Evolutionary conservation across 1,140 invertebrate genomes (phyloP), one percentile per base, ranked within the genome.

Genomic region (Heliconius eleuchia): DNA sequence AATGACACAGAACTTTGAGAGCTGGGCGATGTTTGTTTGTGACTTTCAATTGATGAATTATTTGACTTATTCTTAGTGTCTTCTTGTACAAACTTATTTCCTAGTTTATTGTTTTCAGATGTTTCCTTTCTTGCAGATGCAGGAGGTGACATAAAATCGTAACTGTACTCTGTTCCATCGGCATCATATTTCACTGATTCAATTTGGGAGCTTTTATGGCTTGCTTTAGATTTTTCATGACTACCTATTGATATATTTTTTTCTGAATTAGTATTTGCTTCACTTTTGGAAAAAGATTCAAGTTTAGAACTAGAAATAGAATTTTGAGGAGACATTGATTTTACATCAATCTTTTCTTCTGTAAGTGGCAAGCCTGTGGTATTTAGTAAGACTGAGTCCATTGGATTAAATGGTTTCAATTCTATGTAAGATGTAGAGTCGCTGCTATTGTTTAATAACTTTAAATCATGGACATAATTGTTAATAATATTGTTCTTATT

Each of bases 381-480:
- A 84, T 89, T 91, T n/a, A 88, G 75, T 39, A 90, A 76, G n/a
- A 89, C 90, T 75, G 89, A 86, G 83, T 93, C 89, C 57, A 86
- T 39, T 52, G 81, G 72, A 78, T 88, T 90, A 76, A 90, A 89
- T 42, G 91, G 88, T 82, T 93, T 91, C 19, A 94, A 78, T 72
- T 93, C 93, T 74, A 86, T 80, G 81, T 93, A 94, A 73, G 93
- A 94, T 72, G 92, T 93, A 72, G 92, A 93, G 42, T 94, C 91
- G 83, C 90, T 93, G 66, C 88, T 92, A 60, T 86, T 89, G 60
- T 85, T 85, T 74, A 75, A 71, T 34, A 83, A 57, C 76, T 87
- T 89, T 57, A 87, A 55, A 71, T 86, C 55, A 80, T 78, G 78
- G 79, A 55, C 74, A 82, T 77, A 83, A 80, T 73, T 79, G 73